These are phyloP conservation scores for Lithophane ornitopus DNA, from an alignment of 2,888 invertebrate species.

Conservation along the genomic window DNA sequence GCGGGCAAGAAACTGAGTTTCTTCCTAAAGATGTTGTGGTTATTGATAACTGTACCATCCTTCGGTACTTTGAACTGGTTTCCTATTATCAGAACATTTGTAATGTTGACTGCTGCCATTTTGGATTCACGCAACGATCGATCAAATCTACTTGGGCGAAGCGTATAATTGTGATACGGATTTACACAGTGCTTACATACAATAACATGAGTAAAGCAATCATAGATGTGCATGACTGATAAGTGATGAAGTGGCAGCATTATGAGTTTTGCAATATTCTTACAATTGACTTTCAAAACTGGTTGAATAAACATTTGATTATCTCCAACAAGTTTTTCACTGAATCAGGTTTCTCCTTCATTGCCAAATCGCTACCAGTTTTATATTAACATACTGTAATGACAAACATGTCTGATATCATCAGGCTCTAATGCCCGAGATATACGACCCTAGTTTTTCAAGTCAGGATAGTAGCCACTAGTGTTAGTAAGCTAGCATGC, in stretches of 20 bases:
- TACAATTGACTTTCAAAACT: slow-evolving; percentile 28
- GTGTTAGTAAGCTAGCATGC: not conserved
- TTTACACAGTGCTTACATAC: slow-evolving; percentile 19
- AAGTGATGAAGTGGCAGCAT: slow-evolving; percentile 18
- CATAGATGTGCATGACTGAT: slow-evolving; percentile 37
- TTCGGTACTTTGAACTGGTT: not conserved
- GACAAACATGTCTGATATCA: slow-evolving; percentile 53
- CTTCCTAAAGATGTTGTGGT: no score
- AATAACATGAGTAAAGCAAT: slow-evolving; percentile 38
- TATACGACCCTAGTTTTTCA: not conserved
- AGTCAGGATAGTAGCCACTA: not conserved
- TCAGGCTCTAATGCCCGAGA: slow-evolving; percentile 41
- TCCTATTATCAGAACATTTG: not conserved
- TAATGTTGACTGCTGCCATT: slow-evolving; percentile 6
- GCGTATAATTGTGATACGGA: slow-evolving; percentile 1
- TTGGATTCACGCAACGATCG: not conserved
- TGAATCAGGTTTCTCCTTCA: slow-evolving; percentile 40
- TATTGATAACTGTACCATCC: not conserved
- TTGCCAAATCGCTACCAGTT: slow-evolving; percentile 46
- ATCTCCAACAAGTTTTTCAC: slow-evolving; percentile 35
- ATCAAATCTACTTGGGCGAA: slow-evolving; percentile 4
- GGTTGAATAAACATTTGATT: slow-evolving; percentile 36
- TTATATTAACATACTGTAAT: slow-evolving; percentile 47
- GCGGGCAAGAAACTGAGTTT: not conserved
- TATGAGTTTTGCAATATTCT: slow-evolving; percentile 15